phyloP scores from a whole-genome alignment of 1,140 invertebrate genomes.

The Drosophila cardini region DNA sequence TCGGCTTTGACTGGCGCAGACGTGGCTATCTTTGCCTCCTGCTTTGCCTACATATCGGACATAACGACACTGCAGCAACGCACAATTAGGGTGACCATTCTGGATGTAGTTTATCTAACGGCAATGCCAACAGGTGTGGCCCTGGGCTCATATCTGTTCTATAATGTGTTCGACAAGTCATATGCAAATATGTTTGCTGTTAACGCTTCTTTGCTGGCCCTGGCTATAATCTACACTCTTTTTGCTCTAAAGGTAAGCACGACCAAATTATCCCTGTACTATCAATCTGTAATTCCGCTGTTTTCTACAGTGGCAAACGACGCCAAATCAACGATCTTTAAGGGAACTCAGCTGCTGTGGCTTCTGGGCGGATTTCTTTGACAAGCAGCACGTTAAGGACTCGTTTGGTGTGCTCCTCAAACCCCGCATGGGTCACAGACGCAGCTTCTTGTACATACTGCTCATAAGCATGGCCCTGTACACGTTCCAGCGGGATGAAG shows the following conservation, averaged over 20 bases:
- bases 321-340: conserved; percentile 86
- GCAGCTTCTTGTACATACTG: conserved; percentile 88
- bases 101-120: conserved; percentile 90
- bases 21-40: conserved; percentile 90
- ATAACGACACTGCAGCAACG: conserved; percentile 87
- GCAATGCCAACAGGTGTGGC: conserved; percentile 91
- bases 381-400: conserved; percentile 87
- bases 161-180: conserved; percentile 86
- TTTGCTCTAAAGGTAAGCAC: conserved; percentile 82
- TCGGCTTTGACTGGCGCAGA: conserved; percentile 90
- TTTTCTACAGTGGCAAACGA: conserved; percentile 87
- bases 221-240: conserved; percentile 88
- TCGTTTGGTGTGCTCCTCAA: conserved; percentile 87
- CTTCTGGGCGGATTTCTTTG: conserved; percentile 89
- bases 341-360: conserved; percentile 86
- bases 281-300: conserved; percentile 59
- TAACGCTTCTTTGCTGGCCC: conserved; percentile 87
- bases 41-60: conserved; percentile 91
- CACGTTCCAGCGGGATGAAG: conserved; percentile 92
- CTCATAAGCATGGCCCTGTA: conserved; percentile 90
- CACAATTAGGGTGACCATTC: conserved; percentile 89
- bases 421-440: conserved; percentile 85
- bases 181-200: conserved; percentile 90
- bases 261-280: background rate
- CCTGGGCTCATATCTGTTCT: conserved; percentile 87